Conservation (phyloP, 2,797 vertebrate species). For the Brotula barbata region DNA sequence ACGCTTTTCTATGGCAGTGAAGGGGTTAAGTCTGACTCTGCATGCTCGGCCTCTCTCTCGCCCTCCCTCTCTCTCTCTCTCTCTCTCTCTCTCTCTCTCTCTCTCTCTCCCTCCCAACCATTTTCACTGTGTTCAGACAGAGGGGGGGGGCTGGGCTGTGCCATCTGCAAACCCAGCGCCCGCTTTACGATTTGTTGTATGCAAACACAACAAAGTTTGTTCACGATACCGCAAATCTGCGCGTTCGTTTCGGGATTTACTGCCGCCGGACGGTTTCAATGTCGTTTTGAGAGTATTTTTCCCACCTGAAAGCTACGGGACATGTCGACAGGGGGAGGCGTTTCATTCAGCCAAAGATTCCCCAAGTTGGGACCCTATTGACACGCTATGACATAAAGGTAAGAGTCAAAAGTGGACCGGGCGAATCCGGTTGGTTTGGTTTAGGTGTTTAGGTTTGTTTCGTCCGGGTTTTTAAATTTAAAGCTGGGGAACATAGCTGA, state of each 20-base stretch:
- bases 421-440: background rate
- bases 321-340: slow-evolving; percentile 72
- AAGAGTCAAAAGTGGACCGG: slow-evolving; percentile 54
- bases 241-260: slow-evolving; percentile 2
- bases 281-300: background rate
- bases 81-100: slow-evolving; percentile 1
- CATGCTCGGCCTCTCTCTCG: slow-evolving; percentile 60
- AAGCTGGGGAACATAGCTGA: slow-evolving; percentile 70
- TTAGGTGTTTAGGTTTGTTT: background rate
- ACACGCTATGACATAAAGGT: slow-evolving; percentile 75
- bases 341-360: slow-evolving; percentile 57
- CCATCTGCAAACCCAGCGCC: slow-evolving; percentile 54
- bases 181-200: slow-evolving; percentile 31
- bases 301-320: slow-evolving; percentile 44
- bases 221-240: slow-evolving; percentile 13
- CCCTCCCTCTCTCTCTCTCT: background rate
- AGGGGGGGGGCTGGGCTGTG: slow-evolving; percentile 46
- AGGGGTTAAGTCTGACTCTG: slow-evolving; percentile 80
- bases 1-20: slow-evolving; percentile 44
- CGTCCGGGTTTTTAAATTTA: slow-evolving; percentile 48
- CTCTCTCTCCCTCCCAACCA: slow-evolving; percentile 50
- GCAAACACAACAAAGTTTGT: slow-evolving; percentile 54
- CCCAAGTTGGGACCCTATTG: slow-evolving; percentile 70
- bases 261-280: background rate
- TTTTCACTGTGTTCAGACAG: slow-evolving; percentile 59